Evolutionary conservation across 2,797 vertebrate species (phyloP).

Genomic region (Numenius phaeopus): DNA sequence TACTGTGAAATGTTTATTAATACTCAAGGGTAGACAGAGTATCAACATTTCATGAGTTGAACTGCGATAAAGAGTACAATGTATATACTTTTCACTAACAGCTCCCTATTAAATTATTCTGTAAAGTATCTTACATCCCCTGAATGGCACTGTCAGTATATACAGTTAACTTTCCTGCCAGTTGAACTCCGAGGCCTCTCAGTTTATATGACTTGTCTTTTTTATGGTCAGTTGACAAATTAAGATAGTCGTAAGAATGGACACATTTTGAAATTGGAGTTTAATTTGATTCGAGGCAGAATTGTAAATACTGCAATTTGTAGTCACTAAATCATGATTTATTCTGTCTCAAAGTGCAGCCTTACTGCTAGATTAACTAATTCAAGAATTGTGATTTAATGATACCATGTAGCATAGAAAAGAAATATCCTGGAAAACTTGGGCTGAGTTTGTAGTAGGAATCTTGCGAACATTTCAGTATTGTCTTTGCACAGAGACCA

Average conservation of each 20-base stretch:
- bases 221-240: conserved; percentile 30
- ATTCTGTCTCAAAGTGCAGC: conserved; percentile 1
- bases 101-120: conserved; percentile 3
- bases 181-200: conserved; percentile 33
- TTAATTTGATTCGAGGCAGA: conserved; percentile 16
- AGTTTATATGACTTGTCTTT: background rate
- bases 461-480: background rate
- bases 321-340: conserved; percentile 17
- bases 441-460: background rate
- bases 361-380: conserved; percentile 4
- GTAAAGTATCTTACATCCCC: background rate
- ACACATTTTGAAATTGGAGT: conserved; percentile 6
- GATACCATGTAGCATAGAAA: background rate
- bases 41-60: background rate
- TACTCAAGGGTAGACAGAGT: background rate
- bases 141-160: background rate
- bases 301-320: conserved; percentile 16
- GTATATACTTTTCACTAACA: conserved; percentile 4
- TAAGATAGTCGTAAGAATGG: background rate
- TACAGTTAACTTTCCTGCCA: conserved; percentile 16
- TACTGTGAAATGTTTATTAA: conserved; percentile 18
- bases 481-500: background rate
- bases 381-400: conserved; percentile 24
- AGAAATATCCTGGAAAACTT: conserved; percentile 22
- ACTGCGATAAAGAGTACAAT: background rate